A percentile compares a stretch with the other conserved stretches of the same genome.
Conservation (phyloP, 2,113 vertebrate genomes). For the Verasper variegatus region DNA sequence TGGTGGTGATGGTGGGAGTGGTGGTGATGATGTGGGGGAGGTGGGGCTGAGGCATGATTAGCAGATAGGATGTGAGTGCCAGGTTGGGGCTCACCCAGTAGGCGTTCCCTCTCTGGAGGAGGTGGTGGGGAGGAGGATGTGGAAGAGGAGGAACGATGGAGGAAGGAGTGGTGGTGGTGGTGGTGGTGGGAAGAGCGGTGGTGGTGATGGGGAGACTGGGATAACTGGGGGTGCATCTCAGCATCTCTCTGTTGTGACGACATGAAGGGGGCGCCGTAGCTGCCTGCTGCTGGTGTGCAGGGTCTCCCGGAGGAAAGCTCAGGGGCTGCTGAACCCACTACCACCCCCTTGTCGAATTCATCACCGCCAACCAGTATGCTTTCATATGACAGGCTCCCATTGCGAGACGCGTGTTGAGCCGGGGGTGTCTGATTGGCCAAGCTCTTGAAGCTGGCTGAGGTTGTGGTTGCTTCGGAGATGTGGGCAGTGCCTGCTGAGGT, state of each 20-base stretch:
- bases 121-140: conserved; percentile 75
- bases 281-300: conserved; percentile 78
- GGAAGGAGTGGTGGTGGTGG: conserved; percentile 66
- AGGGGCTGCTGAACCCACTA: conserved; percentile 70
- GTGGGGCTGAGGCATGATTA: conserved; percentile 46
- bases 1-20: conserved; percentile 81
- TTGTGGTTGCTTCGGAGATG: conserved; percentile 86
- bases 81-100: conserved; percentile 63
- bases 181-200: conserved; percentile 69
- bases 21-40: conserved; percentile 64
- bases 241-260: conserved; percentile 88
- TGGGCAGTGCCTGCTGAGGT: conserved; percentile 78
- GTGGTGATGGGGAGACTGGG: conserved; percentile 69
- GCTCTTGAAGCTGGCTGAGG: conserved; percentile 95
- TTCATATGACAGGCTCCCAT: conserved; percentile 93
- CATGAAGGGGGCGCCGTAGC: conserved; percentile 91
- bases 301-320: conserved; percentile 66
- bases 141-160: conserved; percentile 81
- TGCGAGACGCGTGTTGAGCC: conserved; percentile 76
- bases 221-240: conserved; percentile 81
- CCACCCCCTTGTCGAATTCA: conserved; percentile 84
- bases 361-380: conserved; percentile 90
- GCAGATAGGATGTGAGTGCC: conserved; percentile 14
- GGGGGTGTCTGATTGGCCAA: conserved; percentile 92
- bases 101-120: conserved; percentile 72